These are phyloP conservation scores for Diadophis punctatus DNA, from an alignment of 2,113 vertebrate species.

Conservation along the genomic window DNA sequence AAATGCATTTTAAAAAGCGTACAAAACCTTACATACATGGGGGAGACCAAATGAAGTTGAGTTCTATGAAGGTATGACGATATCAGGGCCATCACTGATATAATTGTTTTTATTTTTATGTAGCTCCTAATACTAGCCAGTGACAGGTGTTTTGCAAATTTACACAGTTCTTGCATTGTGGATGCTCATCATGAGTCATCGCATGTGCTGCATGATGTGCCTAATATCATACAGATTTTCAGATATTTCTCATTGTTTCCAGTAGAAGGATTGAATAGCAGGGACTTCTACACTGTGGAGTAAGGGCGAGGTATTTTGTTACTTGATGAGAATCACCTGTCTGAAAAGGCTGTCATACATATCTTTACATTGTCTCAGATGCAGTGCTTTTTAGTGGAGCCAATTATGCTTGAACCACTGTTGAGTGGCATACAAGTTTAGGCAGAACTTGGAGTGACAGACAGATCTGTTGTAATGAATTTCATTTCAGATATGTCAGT, in stretches of 20 bases:
- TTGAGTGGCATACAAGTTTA: neutral
- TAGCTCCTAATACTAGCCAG: neutral
- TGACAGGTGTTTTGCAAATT: neutral
- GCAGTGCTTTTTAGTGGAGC: neutral
- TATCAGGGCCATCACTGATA: neutral
- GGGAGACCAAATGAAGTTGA: too few relatives aligned
- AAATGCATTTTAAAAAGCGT: too few relatives aligned
- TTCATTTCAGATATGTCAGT: neutral
- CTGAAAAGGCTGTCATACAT: neutral
- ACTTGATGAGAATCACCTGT: neutral
- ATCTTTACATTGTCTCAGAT: neutral
- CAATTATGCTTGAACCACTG: neutral
- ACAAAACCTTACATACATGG: too few relatives aligned
- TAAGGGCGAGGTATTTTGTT: neutral
- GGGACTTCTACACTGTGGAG: neutral
- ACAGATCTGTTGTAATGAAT: neutral
- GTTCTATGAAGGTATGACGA: neutral
- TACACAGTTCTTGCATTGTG: neutral
- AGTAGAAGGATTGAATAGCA: neutral
- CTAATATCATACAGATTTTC: neutral
- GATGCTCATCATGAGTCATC: neutral
- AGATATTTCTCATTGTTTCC: neutral
- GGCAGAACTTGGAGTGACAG: neutral
- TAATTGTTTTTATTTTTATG: neutral
- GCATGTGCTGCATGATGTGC: neutral